Percentiles rank a stretch among this genome's conserved stretches.
Evolutionary conservation across 2,797 vertebrate species (phyloP).

Genomic region (Apogon hyalosoma): DNA sequence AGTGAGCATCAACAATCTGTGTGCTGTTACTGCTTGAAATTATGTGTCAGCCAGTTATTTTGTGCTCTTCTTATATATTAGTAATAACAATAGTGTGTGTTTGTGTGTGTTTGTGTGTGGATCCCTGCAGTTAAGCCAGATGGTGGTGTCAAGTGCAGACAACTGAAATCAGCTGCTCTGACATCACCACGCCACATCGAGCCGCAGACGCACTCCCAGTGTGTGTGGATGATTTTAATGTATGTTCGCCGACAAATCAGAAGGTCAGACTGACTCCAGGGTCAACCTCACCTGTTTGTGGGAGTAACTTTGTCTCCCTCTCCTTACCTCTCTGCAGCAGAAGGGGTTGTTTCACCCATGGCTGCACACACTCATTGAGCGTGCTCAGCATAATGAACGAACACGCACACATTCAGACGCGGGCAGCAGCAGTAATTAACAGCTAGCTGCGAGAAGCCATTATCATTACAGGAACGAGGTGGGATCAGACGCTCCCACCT

Average conservation of each 20-base stretch:
- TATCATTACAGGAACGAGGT: constrained; percentile 67
- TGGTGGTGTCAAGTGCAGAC: constrained; percentile 58
- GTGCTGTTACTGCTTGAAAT: constrained; percentile 1
- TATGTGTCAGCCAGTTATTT: constrained; percentile 8
- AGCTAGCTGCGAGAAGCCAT: constrained; percentile 59
- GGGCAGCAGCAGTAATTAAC: constrained; percentile 72
- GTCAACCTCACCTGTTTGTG: constrained; percentile 40
- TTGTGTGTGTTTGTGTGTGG: constrained; percentile 11
- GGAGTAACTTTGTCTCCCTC: constrained; percentile 40
- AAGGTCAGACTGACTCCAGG: constrained; percentile 57
- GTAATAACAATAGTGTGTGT: not conserved
- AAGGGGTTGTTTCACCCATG: constrained; percentile 56
- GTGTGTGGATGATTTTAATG: constrained; percentile 7
- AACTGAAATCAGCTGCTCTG: constrained; percentile 42
- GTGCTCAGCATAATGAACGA: constrained; percentile 61
- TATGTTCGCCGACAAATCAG: constrained; percentile 7
- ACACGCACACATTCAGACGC: constrained; percentile 25
- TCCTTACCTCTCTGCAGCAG: constrained; percentile 22
- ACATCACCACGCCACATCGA: constrained; percentile 28
- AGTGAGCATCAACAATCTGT: not conserved
- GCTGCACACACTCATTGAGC: constrained; percentile 54
- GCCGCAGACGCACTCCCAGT: not conserved
- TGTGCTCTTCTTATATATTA: constrained; percentile 1
- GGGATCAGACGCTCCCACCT: constrained; percentile 62
- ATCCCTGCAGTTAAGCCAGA: constrained; percentile 53